Conservation (phyloP, 1,140 invertebrate species). For the Lepidurus arcticus region DNA sequence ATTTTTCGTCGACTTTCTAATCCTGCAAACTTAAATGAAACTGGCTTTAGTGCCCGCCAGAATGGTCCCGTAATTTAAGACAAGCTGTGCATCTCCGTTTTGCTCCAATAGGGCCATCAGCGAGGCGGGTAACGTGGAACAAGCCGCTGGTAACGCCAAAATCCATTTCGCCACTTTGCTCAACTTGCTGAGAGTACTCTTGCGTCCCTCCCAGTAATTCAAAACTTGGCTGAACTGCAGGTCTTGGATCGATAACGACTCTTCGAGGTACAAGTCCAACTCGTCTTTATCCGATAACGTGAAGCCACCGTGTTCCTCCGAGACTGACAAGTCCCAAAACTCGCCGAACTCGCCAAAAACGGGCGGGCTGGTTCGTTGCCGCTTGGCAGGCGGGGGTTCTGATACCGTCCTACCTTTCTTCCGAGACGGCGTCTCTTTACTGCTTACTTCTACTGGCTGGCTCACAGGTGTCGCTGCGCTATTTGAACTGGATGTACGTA, state of each 20-base stretch:
- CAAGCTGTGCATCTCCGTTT: neutral
- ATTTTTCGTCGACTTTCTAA: neutral
- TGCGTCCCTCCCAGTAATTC: slow-evolving; percentile 29
- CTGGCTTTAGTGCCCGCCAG: slow-evolving; percentile 20
- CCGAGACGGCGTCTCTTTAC: slow-evolving; percentile 25
- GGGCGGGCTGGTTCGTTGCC: slow-evolving; percentile 26
- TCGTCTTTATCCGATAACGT: slow-evolving; percentile 26
- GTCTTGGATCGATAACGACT: slow-evolving; percentile 30
- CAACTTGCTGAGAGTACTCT: slow-evolving; percentile 17
- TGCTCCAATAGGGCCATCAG: neutral
- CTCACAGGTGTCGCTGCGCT: neutral
- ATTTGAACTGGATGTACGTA: neutral
- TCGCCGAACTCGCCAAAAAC: slow-evolving; percentile 24
- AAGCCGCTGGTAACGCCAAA: slow-evolving; percentile 27
- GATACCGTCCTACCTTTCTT: slow-evolving; percentile 14
- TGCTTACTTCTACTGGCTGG: neutral
- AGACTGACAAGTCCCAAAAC: slow-evolving; percentile 25
- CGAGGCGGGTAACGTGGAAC: neutral
- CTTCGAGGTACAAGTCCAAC: slow-evolving; percentile 31
- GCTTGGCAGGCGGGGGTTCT: slow-evolving; percentile 21
- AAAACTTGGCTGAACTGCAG: slow-evolving; percentile 31
- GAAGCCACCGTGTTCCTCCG: slow-evolving; percentile 26
- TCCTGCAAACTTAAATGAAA: neutral
- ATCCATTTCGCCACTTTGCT: slow-evolving; percentile 30
- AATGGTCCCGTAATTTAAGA: slow-evolving; percentile 5